Base-by-base conservation (phyloP, 1,140 invertebrate species). In the Nixonia krombeini region DNA sequence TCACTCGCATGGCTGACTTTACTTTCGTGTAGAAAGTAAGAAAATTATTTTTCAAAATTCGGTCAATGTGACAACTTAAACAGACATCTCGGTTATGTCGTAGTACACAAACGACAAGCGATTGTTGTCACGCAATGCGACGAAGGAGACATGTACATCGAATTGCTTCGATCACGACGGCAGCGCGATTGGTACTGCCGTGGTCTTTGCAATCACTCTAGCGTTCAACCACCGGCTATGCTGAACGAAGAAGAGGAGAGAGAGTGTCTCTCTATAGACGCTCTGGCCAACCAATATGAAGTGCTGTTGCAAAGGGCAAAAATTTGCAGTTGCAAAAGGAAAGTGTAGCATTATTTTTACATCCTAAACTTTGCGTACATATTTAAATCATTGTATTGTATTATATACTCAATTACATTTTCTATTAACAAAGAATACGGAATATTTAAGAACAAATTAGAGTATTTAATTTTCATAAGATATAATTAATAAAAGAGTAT, bases 211-310 rank as follows among this genome's bases (percentile, higher is more conserved):
- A 25, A 53, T 56, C 53, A 45, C 31, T 26, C 23, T 28, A 15
- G 29, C 50, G 65, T 55, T 64, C 57, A 58, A 73, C 70, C 70
- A 72, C 66, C 70, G 61, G 59, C 62, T 44, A 49, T 31, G 50
- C 46, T 59, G 16, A 26, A 23, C 37, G 40, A 29, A 68, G 49
- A 52, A 52, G 51, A 55, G 51, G 52, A 49, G 31, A 37, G 13
- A 21, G 29, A 37, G 35, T 35, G 7, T n/a, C 18, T 49, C 31
- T 31, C 12, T 28, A 13, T 33, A 17, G 17, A 5, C 45, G 33
- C 18, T 40, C 41, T 26, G 38, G 13, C 29, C 25, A 9, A 5
- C 25, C 9, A 31, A 31, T 31, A 2, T 31, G 12, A 8, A 10
- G 29, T n/a, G n/a, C n/a, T n/a, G n/a, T n/a, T n/a, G n/a, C n/a